phyloP scores from a whole-genome alignment of 2,888 invertebrate species.

The Tetropium fuscum region DNA sequence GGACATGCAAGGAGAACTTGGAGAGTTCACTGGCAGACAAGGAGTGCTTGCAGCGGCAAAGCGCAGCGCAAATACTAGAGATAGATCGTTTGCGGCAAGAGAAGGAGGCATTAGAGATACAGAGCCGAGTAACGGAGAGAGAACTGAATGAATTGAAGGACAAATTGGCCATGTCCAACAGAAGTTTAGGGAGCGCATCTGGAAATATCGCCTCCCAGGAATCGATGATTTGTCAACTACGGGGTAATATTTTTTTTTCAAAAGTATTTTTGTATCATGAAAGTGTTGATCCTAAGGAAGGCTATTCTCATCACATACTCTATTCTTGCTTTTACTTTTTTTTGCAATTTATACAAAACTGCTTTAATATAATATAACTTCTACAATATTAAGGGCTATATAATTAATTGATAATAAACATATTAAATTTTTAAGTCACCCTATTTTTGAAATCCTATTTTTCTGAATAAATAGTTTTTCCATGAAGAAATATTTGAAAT shows the following conservation, averaged over 20 bases:
- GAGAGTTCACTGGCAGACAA: conserved; percentile 77
- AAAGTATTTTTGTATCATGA: too few relatives aligned
- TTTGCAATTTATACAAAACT: too few relatives aligned
- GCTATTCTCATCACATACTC: too few relatives aligned
- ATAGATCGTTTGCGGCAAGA: conserved; percentile 81
- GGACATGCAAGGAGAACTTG: conserved; percentile 75
- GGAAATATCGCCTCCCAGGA: conserved; percentile 79
- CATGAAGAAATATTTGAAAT: too few relatives aligned
- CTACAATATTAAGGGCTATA: too few relatives aligned
- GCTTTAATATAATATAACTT: too few relatives aligned
- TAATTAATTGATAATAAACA: too few relatives aligned
- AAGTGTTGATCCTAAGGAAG: too few relatives aligned
- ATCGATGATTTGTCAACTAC: conserved; percentile 74
- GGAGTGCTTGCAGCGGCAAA: conserved; percentile 80
- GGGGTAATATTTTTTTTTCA: conserved; percentile 67
- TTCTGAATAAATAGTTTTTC: too few relatives aligned
- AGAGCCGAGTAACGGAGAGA: conserved; percentile 78
- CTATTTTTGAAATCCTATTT: too few relatives aligned
- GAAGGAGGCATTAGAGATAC: conserved; percentile 80
- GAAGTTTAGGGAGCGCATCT: conserved; percentile 75
- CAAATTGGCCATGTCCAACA: conserved; percentile 73
- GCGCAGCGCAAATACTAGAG: conserved; percentile 78
- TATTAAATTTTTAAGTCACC: too few relatives aligned
- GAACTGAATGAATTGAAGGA: conserved; percentile 78
- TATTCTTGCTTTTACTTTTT: too few relatives aligned